phyloP scores from a whole-genome alignment of 2,797 vertebrate species.

The Malurus leucopterus region DNA sequence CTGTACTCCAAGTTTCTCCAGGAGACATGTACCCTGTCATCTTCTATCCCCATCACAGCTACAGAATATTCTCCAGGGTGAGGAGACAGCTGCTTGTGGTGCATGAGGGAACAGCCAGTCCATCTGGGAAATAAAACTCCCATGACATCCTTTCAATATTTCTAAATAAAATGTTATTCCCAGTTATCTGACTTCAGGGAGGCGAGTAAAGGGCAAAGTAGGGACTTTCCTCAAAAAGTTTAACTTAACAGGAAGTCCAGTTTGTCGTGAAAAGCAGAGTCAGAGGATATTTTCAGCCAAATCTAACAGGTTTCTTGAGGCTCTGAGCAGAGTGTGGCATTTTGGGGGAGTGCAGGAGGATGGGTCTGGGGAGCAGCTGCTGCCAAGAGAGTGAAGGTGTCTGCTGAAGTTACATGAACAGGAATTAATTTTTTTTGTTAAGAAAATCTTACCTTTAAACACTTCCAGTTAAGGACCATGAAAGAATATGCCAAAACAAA shows the following conservation, averaged over 20 bases:
- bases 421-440: background rate
- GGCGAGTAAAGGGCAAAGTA: background rate
- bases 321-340: background rate
- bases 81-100: constrained; percentile 16
- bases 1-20: background rate
- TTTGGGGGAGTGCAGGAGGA: rapidly evolving
- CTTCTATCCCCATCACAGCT: background rate
- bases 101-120: background rate
- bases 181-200: background rate
- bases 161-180: constrained; percentile 9
- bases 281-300: background rate
- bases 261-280: background rate
- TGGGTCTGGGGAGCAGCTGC: background rate
- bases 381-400: background rate
- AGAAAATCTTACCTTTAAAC: background rate
- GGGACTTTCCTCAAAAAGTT: background rate
- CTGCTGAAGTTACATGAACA: rapidly evolving
- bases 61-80: background rate
- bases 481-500: background rate
- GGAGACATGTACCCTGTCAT: background rate
- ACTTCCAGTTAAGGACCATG: background rate
- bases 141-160: background rate
- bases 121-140: constrained; percentile 10
- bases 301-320: background rate
- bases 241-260: background rate